Evolutionary conservation across 37 sponge, comb jelly and placozoan species (phyloP), one percentile per base, ranked within the genome.

Genomic region (Bolinopsis microptera): DNA sequence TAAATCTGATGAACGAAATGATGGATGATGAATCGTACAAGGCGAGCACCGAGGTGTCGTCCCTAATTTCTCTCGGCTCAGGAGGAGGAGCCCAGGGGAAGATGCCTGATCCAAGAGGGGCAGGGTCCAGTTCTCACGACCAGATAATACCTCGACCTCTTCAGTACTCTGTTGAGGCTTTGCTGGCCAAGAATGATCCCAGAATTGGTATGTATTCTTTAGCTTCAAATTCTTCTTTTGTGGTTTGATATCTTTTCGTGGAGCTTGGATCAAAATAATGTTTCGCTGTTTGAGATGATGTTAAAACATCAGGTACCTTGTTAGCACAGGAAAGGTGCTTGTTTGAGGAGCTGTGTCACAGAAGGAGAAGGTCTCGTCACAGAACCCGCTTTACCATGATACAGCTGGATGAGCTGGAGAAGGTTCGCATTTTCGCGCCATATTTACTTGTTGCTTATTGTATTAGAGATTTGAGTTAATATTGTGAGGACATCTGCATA

Each of bases 301-400:
- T n/a, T n/a, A n/a, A n/a, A n/a, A n/a, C n/a, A 48, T 21, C 26
- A 72, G 75, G 75, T 72, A n/a, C 16, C 32, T 48, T 86, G 0
- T 48, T 86, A 1, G 90, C 90, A 35, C 90, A 86, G 30, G 90
- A 86, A 48, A 2, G 90, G 26, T 86, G 90, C 22, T 24, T 86
- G 61, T 86, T 86, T 39, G 90, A 86, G 61, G 90, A 86, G 90
- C 30, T 86, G 90, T 86, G 90, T 86, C 90, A 86, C 90, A 86
- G 90, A 40, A 35, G 90, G 1, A 35, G 90, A 8, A 39, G 90
- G 28, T 86, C 90, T 38, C 40, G 90, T 36, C 90, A 86, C 90
- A 28, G 90, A 30, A 86, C 90, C 26, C 41, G 90, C 1, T 86
- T 86, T 48, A 86, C 90, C 61, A 86, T 86, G 36, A 38, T 86